These are phyloP conservation scores for Xenotilapia leptura DNA, from an alignment of 2,113 vertebrate species.

Conservation along the genomic window DNA sequence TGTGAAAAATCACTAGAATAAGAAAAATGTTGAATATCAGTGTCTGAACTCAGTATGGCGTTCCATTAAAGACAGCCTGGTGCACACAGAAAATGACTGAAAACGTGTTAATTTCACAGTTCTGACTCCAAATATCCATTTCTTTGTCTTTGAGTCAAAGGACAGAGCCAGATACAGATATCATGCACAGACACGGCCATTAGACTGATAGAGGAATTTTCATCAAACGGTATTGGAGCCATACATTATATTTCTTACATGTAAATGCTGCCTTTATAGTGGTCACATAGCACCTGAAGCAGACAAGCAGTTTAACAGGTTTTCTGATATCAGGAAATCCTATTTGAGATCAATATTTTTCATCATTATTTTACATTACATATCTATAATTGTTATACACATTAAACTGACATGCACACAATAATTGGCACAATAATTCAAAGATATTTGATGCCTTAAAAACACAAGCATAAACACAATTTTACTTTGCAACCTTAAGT, in stretches of 20 bases:
- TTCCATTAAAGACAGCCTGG: not conserved
- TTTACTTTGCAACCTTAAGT: not conserved
- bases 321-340: not conserved
- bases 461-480: not conserved
- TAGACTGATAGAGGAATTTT: not conserved
- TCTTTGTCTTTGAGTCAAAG: not conserved
- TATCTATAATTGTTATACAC: not conserved
- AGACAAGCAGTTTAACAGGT: not conserved
- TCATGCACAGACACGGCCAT: not conserved
- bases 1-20: not conserved
- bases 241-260: not conserved
- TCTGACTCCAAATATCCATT: not conserved
- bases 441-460: not conserved
- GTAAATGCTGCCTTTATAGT: not conserved
- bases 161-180: not conserved
- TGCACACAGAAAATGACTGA: slow-evolving; percentile 4
- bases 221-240: not conserved
- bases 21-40: not conserved
- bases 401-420: not conserved
- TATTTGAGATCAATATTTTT: not conserved
- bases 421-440: not conserved
- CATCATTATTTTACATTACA: not conserved
- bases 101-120: slow-evolving; percentile 13
- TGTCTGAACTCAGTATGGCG: not conserved
- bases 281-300: not conserved